phyloP scores from a whole-genome alignment of 2,797 vertebrate species.

The Gymnopithys bicolor region DNA sequence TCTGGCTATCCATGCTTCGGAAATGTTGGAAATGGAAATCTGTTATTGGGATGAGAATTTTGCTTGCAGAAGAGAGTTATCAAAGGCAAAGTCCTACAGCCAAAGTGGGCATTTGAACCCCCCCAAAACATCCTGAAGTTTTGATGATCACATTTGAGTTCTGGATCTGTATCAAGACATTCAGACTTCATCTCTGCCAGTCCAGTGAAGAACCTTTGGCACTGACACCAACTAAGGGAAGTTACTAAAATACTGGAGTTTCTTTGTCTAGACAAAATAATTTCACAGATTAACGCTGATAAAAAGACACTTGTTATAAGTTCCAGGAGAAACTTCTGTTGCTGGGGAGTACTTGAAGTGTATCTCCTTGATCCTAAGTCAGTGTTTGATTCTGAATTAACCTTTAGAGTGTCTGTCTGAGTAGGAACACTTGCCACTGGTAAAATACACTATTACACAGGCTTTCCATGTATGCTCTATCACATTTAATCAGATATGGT shows the following conservation, averaged over 20 bases:
- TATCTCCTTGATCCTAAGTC: neutral
- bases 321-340: neutral
- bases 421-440: neutral
- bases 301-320: neutral
- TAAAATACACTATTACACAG: neutral
- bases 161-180: neutral
- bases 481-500: neutral
- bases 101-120: neutral
- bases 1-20: neutral
- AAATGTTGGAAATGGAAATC: neutral
- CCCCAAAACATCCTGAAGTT: neutral
- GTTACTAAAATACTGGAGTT: neutral
- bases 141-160: neutral
- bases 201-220: neutral
- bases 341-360: neutral
- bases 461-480: neutral
- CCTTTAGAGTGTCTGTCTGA: neutral
- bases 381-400: neutral
- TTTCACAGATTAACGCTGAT: neutral
- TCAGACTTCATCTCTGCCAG: neutral
- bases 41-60: neutral
- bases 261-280: neutral
- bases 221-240: neutral
- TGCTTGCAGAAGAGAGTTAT: neutral
- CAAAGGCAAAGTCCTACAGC: neutral